Evolutionary conservation across 2,113 vertebrate genomes (phyloP).

Genomic region (Pyxicephalus adspersus): DNA sequence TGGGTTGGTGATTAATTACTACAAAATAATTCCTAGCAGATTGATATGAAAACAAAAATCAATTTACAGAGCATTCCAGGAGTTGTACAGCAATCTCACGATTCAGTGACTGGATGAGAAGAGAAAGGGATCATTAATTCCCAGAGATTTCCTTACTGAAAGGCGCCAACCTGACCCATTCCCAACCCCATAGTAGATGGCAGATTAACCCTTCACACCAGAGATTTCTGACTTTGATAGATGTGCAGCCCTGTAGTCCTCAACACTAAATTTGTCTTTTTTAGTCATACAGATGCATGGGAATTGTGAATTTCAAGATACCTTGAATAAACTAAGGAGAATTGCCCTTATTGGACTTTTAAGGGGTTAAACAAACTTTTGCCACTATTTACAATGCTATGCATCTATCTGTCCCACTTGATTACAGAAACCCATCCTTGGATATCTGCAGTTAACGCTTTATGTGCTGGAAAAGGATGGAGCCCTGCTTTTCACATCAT

Average conservation of each 20-base stretch:
- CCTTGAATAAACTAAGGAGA: background rate
- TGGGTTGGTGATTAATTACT: conserved; percentile 18
- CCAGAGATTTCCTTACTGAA: background rate
- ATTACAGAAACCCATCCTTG: background rate
- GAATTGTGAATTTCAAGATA: background rate
- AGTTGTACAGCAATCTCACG: background rate
- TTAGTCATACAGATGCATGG: background rate
- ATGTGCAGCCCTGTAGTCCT: background rate
- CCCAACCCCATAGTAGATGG: background rate
- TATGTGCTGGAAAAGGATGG: background rate
- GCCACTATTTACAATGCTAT: background rate
- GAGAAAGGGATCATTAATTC: background rate
- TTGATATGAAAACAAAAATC: conserved; percentile 6
- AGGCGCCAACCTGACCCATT: background rate
- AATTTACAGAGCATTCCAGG: conserved; percentile 5
- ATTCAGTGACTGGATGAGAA: background rate
- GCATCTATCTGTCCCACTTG: background rate
- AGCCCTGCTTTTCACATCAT: background rate
- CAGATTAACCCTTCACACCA: background rate
- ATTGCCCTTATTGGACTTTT: background rate
- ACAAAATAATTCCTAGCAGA: conserved; percentile 21
- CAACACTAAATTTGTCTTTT: background rate
- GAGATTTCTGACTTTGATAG: background rate
- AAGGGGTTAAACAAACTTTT: background rate
- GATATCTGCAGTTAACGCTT: background rate